Conservation (phyloP, 2,797 vertebrate genomes). For the Hyperoplus immaculatus region DNA sequence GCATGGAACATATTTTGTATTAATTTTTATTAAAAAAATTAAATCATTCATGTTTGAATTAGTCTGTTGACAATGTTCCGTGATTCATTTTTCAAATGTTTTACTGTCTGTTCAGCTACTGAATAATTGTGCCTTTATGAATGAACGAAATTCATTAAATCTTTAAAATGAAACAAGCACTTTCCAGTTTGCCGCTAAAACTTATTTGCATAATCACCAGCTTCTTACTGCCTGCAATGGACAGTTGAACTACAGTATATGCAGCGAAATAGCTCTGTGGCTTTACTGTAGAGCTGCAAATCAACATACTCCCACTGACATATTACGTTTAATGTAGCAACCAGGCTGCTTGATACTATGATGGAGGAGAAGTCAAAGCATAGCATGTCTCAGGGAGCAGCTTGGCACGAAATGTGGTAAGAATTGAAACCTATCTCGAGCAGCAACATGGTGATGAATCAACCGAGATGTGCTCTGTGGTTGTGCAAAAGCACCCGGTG, state of each 20-base stretch:
- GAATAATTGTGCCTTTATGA: not conserved
- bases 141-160: constrained; percentile 39
- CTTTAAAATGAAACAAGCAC: constrained; percentile 33
- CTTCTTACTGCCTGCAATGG: constrained; percentile 29
- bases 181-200: constrained; percentile 46
- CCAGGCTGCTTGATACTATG: not conserved
- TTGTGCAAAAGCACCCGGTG: constrained; percentile 5
- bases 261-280: constrained; percentile 26
- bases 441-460: not conserved
- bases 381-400: not conserved
- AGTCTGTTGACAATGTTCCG: constrained; percentile 20
- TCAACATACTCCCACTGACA: constrained; percentile 8
- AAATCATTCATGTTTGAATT: constrained; percentile 12
- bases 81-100: not conserved
- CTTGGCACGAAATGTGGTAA: constrained; percentile 7
- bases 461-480: constrained; percentile 45
- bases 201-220: not conserved
- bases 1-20: constrained; percentile 11
- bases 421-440: not conserved
- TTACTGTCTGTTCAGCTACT: too few relatives aligned
- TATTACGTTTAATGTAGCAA: constrained; percentile 16
- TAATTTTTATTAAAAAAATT: not conserved
- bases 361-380: constrained; percentile 5
- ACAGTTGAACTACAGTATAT: constrained; percentile 7
- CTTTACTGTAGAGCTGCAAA: constrained; percentile 27